Evolutionary conservation across 2,797 vertebrate genomes (phyloP), one percentile per base, ranked within the genome.

Genomic region (Ctenosaura bakeri): DNA sequence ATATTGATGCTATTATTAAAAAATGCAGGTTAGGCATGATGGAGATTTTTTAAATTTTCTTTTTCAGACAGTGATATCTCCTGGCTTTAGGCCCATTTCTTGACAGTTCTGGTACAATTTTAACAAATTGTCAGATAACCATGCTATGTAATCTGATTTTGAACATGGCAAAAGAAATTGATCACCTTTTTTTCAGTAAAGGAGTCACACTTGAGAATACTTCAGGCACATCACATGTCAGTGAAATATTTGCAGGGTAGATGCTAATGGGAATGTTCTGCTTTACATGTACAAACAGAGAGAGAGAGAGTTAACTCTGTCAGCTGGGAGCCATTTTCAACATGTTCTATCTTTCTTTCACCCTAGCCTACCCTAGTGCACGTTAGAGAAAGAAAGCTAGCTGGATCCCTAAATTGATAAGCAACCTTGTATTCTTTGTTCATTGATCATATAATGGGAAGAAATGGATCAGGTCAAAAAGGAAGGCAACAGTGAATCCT

Each of bases 401-500:
- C 77, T 90, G 91, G 83, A 69, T 4, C 85, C 87, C 90, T 0
- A 0, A 88, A 77, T 94, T 92, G 88, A 86, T 91, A 91, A 94
- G 91, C 82, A 93, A 38, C 91, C 93, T 80, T 81, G 87, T 94
- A 77, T 91, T 86, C 92, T 93, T 93, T 93, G 88, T 92, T 94
- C 94, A 35, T 42, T 29, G 18, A 84, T 91, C 93, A 92, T 90
- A 88, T 88, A 26, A 88, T 73, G 94, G 85, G 56, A 78, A 88
- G 71, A 95, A 92, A 90, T 85, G 71, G 88, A 86, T 89, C 90
- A 81, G 79, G 76, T 95, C 94, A 94, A 86, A 94, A 1, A 80
- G 93, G 94, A 96, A 94, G 22, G 92, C 95, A 95, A 91, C 92
- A 91, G 18, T 92, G 92, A 89, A 35, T 91, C 83, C 85, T 62